Evolutionary conservation across 2,797 vertebrate genomes (phyloP).

Genomic region (Vespertilio murinus): DNA sequence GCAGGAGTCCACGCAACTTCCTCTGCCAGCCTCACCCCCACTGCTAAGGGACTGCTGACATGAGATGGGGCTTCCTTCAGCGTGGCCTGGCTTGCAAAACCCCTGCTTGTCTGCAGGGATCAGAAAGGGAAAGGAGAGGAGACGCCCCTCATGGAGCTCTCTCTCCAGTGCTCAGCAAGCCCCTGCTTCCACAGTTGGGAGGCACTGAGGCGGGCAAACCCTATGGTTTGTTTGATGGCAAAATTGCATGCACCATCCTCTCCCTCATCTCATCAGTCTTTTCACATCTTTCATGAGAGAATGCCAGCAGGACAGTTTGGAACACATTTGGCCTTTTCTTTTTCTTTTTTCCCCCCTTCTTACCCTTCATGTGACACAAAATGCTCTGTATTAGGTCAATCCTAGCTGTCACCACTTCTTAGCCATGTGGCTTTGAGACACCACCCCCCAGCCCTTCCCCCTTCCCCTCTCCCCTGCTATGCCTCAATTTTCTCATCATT

Average conservation of each 20-base stretch:
- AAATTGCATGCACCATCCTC: not conserved
- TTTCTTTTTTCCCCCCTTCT: not conserved
- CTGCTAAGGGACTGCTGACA: not conserved
- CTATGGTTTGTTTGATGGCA: not conserved
- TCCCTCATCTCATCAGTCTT: not conserved
- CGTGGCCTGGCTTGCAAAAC: not conserved
- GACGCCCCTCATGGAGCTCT: accelerated
- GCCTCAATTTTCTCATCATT: not conserved
- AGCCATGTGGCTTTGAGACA: not conserved
- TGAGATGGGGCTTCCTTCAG: not conserved
- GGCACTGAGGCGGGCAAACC: not conserved
- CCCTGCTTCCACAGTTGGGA: too few species aligned
- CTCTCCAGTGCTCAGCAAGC: accelerated
- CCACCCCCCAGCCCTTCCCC: too few species aligned
- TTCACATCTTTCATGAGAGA: not conserved
- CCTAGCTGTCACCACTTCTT: not conserved
- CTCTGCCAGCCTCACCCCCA: not conserved
- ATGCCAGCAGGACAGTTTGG: not conserved
- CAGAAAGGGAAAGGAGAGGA: not conserved
- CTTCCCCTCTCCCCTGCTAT: not conserved
- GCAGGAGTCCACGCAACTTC: not conserved
- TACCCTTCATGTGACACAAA: not conserved
- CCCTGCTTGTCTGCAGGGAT: not conserved
- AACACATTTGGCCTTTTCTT: not conserved
- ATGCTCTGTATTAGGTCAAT: not conserved